phyloP scores from a whole-genome alignment of 2,113 vertebrate genomes.

The Ochotona curzoniae region DNA sequence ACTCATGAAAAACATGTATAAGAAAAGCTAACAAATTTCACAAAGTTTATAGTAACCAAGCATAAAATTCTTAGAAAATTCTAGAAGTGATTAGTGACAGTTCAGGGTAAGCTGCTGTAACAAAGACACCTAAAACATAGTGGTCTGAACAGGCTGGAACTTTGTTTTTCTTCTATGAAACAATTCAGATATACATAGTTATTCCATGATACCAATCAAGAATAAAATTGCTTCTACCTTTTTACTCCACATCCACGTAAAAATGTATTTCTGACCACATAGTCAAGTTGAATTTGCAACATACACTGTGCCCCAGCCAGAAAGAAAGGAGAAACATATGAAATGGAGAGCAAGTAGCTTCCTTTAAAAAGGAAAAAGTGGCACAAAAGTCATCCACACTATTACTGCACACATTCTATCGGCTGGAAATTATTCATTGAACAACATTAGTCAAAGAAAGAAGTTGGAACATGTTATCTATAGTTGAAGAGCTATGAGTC shows the following conservation, averaged over 20 bases:
- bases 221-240: not conserved
- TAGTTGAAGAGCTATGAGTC: not conserved
- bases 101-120: conserved; percentile 41
- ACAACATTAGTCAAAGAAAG: not conserved
- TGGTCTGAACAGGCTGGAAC: not conserved
- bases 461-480: not conserved
- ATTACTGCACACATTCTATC: not conserved
- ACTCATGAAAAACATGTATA: conserved; percentile 33
- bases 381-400: not conserved
- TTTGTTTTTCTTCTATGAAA: conserved; percentile 29
- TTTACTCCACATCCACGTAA: not conserved
- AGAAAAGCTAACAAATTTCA: conserved; percentile 38
- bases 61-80: conserved; percentile 52
- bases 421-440: not conserved
- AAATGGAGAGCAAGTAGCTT: not conserved
- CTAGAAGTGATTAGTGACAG: not conserved
- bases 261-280: not conserved
- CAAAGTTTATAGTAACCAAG: conserved; percentile 16
- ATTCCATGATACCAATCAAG: not conserved
- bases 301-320: not conserved
- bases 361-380: not conserved
- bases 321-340: not conserved
- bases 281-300: not conserved
- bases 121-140: conserved; percentile 34
- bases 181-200: not conserved